Base-by-base conservation (phyloP, 2,113 vertebrate genomes). In the Malurus alboscapulatus region DNA sequence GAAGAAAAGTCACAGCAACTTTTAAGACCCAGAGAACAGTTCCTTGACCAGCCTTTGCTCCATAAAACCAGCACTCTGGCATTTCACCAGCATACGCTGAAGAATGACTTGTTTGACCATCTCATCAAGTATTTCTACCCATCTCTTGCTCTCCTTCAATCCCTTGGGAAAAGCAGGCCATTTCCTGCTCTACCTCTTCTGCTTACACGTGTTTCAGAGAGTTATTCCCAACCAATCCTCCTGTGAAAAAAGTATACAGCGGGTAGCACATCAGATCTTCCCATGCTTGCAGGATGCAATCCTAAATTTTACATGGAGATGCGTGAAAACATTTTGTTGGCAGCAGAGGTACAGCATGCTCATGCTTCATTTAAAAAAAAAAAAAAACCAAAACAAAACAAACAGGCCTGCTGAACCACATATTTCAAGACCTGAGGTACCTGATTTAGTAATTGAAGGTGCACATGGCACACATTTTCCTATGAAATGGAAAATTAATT, bases 401-500 rank as follows among this genome's bases (percentile, higher is more conserved):
- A 55, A 25, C 3, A 79, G 36, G 45, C 17, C 20, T 90, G 36
- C 51, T 75, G 62, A 94, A 72, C 62, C 38, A 90, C 54, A 42
- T 51, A 42, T 80, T 88, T 66, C 76, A 48, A 42, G 85, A 91
- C 79, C 87, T 71, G 92, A 83, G 67, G 51, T 95, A 90, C 83
- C 79, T 66, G 90, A 88, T 80, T 73, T 76, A 54, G 44, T 63
- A 90, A 90, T 14, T 88, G 83, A 83, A 80, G 79, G 27, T 84
- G 24, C 51, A 74, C 51, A 71, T 36, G 55, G 67, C 51, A 77
- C 26, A 79, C 7, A 21, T 88, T 92, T 88, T 76, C 72, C 76
- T 59, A 34, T 9, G 48, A 88, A 63, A 92, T 66, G 68, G 74
- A 83, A 91, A 87, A 71, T 34, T 92, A 94, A 93, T 83, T 90